Percentiles rank a stretch among this genome's conserved stretches.
phyloP scores from a whole-genome alignment of 2,888 invertebrate species.

The Horisme vitalbata region DNA sequence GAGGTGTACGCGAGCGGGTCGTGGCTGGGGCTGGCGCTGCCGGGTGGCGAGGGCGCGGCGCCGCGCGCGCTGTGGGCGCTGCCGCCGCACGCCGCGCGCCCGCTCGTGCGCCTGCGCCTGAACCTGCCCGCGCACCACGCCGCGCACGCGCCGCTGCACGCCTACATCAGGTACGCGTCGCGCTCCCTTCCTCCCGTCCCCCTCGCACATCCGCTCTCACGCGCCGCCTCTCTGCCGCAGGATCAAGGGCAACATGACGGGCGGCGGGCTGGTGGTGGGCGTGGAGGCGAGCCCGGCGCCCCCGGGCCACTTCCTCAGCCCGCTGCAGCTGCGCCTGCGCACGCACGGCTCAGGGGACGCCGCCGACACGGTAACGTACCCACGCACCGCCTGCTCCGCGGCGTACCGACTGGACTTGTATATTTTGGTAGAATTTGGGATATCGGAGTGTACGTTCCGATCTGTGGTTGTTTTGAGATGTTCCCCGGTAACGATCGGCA shows the following conservation, averaged over 20 bases:
- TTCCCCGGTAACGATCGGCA: no score
- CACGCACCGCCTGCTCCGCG: slow-evolving; percentile 1
- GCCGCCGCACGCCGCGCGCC: slow-evolving; percentile 93
- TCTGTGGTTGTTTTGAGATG: no score
- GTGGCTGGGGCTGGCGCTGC: slow-evolving; percentile 95
- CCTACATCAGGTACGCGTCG: slow-evolving; percentile 18
- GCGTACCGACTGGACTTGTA: no score
- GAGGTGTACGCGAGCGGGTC: slow-evolving; percentile 95
- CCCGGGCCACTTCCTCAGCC: slow-evolving; percentile 58
- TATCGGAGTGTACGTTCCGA: no score
- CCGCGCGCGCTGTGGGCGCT: slow-evolving; percentile 93
- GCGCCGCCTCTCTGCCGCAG: slow-evolving; percentile 33
- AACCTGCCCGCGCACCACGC: slow-evolving; percentile 58
- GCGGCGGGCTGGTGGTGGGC: slow-evolving; percentile 64
- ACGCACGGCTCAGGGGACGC: slow-evolving; percentile 58
- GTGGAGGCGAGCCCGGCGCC: slow-evolving; percentile 64
- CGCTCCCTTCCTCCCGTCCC: not conserved
- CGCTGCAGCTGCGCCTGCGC: slow-evolving; percentile 62
- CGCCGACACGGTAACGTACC: slow-evolving; percentile 48
- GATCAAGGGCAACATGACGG: slow-evolving; percentile 59
- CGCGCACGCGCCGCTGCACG: slow-evolving; percentile 2
- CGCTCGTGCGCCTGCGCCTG: slow-evolving; percentile 92
- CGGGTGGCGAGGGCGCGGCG: slow-evolving; percentile 89
- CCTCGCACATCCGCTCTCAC: not conserved
- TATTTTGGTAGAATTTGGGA: no score